Evolutionary conservation across 92 coral and sea anemone genomes (phyloP).

Genomic region (Pocillopora meandrina): DNA sequence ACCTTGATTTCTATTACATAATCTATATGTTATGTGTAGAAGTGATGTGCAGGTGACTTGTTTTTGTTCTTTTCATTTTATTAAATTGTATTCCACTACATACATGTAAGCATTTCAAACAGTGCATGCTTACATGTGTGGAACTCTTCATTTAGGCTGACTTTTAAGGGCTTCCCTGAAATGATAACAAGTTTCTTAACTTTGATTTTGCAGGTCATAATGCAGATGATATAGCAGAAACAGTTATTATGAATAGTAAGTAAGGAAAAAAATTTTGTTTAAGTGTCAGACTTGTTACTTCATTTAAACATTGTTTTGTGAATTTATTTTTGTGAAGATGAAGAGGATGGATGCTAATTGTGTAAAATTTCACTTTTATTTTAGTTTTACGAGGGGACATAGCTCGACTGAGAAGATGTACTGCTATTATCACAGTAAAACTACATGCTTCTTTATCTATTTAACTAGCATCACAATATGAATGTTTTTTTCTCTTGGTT

Average conservation of each 20-base stretch:
- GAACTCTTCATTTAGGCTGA: neutral
- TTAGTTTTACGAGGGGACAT: conserved; percentile 95
- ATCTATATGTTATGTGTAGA: too few relatives aligned
- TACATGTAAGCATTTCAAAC: too few relatives aligned
- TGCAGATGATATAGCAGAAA: conserved; percentile 99
- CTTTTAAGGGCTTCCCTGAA: neutral
- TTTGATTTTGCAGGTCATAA: conserved; percentile 70
- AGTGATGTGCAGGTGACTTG: too few relatives aligned
- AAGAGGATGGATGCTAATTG: neutral
- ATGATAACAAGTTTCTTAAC: too few relatives aligned
- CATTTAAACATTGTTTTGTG: too few relatives aligned
- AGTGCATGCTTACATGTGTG: too few relatives aligned
- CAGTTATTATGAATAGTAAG: conserved; percentile 98
- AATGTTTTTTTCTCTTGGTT: neutral
- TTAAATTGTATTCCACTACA: too few relatives aligned
- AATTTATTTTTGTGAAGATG: neutral
- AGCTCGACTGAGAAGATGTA: conserved; percentile 89
- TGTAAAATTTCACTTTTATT: neutral
- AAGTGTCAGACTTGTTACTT: too few relatives aligned
- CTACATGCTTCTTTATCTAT: neutral
- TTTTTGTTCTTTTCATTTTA: too few relatives aligned
- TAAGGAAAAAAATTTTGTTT: too few relatives aligned
- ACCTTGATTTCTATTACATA: too few relatives aligned
- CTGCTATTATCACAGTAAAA: conserved; percentile 88
- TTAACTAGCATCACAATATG: neutral